Base-by-base conservation (phyloP, 1,140 invertebrate species). In the Drosophila funebris region DNA sequence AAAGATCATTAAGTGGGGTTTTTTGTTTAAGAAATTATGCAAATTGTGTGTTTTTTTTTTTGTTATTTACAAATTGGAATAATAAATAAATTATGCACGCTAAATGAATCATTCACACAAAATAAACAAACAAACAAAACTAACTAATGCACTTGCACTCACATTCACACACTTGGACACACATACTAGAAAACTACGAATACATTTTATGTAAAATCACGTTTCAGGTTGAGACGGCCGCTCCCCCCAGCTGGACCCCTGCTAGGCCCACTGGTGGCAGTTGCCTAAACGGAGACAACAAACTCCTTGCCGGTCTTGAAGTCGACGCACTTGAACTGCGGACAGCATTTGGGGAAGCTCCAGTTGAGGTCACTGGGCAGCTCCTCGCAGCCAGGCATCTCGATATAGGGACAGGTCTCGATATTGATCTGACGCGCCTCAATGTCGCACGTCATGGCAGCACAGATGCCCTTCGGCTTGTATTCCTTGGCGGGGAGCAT, bases 221-320 rank as follows among this genome's bases (percentile, higher is more conserved):
- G 82, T 78, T 87, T 75, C 46, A 67, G 62, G 48, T 36, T 39
- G 27, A 54, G 43, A n/a, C n/a, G n/a, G 33, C 64, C 48, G 37
- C 33, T 18, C 33, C 44, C 11, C 46, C 58, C 29, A 66, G 16
- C 24, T 16, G 8, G 4, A 11, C 9, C 8, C 33, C 33, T 13
- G 44, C n/a, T 29, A 20, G 71, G 54, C 36, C 27, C 66, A 31
- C 33, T 39, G 13, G 31, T 4, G 13, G n/a, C 4, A 27, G 48
- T 29, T 8, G 22, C 11, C 29, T 91, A 91, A 58, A 76, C 60
- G 29, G 90, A 91, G 54, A 91, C 79, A 22, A 91, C 68, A 27
- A 91, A 78, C 67, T 91, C 90, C 67, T 91, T 91, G 84, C 90
- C 90, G 66, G 90, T 91, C 64, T 91, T 91, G 11, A 91, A 91